phyloP scores from a whole-genome alignment of 2,113 vertebrate genomes.

The Pollimyrus isidori region DNA sequence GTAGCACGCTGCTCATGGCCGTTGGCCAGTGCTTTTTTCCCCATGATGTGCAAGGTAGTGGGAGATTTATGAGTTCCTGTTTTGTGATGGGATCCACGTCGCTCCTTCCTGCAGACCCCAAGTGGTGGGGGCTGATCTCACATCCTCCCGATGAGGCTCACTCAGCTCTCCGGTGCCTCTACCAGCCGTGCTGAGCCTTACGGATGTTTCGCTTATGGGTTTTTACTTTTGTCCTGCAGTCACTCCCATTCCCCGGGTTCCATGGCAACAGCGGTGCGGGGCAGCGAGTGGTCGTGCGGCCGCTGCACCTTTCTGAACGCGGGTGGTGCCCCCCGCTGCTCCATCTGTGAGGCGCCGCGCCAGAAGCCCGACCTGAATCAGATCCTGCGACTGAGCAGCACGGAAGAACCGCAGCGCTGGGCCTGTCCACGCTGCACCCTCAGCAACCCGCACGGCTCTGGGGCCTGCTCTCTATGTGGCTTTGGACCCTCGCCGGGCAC shows the following conservation, averaged over 20 bases:
- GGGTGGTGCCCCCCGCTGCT: conserved; percentile 80
- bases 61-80: neutral
- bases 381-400: conserved; percentile 88
- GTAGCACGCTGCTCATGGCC: neutral
- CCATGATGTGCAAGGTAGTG: neutral
- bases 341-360: conserved; percentile 92
- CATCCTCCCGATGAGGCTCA: neutral
- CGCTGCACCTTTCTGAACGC: conserved; percentile 93
- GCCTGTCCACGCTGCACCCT: conserved; percentile 88
- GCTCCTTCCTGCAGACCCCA: neutral
- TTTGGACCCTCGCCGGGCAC: conserved; percentile 51
- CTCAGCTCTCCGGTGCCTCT: neutral
- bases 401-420: conserved; percentile 81
- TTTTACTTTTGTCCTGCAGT: conserved; percentile 55
- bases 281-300: conserved; percentile 86
- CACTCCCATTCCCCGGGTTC: conserved; percentile 81
- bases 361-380: conserved; percentile 92
- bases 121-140: neutral
- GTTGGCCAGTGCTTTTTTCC: neutral
- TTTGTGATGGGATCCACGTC: neutral
- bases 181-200: neutral
- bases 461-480: conserved; percentile 80
- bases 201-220: neutral
- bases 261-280: conserved; percentile 75
- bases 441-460: conserved; percentile 81